Base-by-base conservation (phyloP, 2,797 vertebrate species). In the Crax fasciolata region DNA sequence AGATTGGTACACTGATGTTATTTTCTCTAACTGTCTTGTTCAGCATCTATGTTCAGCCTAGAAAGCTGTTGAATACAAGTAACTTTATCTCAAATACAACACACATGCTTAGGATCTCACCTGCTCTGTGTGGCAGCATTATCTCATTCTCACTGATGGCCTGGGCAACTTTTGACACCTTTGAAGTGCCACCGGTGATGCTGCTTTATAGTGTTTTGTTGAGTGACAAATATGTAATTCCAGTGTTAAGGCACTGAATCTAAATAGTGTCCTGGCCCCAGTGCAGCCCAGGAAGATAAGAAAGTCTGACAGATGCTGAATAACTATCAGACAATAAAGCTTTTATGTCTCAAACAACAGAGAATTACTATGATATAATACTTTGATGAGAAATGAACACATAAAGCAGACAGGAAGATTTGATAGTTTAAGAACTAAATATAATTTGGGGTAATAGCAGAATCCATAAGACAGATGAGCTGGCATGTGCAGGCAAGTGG, bases 1-100 rank as follows among this genome's bases (percentile, higher is more conserved):
- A 61, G 57, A 6, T 6, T 78, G 35, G 7, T 24, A 44, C 0
- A 17, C 23, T 43, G n/a, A 43, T 24, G 7, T 55, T 48, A 21
- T 75, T 52, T 72, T 75, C 24, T 84, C 30, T 27, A n/a, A 2
- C 8, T 72, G 30, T 49, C 24, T 2, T 8, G 11, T 49, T 21
- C 44, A 75, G 1, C 0, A 0, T 15, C 27, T 38, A 13, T 52
- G 41, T 52, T 68, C 49, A 13, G 6, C 32, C 24, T 46, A 15
- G 35, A 73, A 57, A 41, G 13, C 62, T 72, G 41, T 3, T 38
- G 75, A 89, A 65, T 41, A 30, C 14, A 39, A 55, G 51, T 14
- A 77, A 39, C 6, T 77, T 75, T 18, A 18, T 59, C 39, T 79
- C n/a, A 66, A 81, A 30, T 57, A 28, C 11, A 62, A 28, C 52